Evolutionary conservation across 2,888 invertebrate species (phyloP).

Genomic region (Protophormia terraenovae): DNA sequence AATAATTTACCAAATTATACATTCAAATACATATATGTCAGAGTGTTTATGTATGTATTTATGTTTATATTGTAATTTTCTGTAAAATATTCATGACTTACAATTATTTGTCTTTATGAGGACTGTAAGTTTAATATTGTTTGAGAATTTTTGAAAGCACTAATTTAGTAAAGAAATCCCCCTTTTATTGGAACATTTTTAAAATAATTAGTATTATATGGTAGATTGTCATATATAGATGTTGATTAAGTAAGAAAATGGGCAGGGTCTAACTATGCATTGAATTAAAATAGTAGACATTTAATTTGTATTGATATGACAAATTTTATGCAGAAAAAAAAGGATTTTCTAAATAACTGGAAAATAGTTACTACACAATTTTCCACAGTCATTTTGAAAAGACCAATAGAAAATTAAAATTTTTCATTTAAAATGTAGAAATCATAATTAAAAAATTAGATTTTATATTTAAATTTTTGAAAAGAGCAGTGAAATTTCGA

Average conservation of each 20-base stretch:
- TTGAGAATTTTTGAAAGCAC: constrained; percentile 2
- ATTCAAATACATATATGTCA: not conserved
- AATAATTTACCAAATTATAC: constrained; percentile 54
- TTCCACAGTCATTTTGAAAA: too few relatives aligned
- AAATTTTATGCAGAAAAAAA: not conserved
- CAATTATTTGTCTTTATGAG: constrained; percentile 41
- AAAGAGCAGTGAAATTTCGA: too few relatives aligned
- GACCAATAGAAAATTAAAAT: too few relatives aligned
- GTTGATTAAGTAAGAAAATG: not conserved
- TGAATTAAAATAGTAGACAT: not conserved
- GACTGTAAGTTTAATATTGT: constrained; percentile 5
- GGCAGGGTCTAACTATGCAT: not conserved
- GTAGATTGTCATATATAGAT: not conserved
- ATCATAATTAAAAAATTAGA: too few relatives aligned
- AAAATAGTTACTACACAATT: too few relatives aligned
- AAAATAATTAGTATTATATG: not conserved
- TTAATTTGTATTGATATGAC: not conserved
- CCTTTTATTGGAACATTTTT: not conserved
- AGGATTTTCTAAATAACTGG: too few relatives aligned
- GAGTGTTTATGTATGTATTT: not conserved
- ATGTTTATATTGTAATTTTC: constrained; percentile 47
- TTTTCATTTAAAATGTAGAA: too few relatives aligned
- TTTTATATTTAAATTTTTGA: too few relatives aligned
- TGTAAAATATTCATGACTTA: constrained; percentile 57
- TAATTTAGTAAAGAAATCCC: constrained; percentile 37